Conservation (phyloP, 1,140 invertebrate genomes). For the Rhopalosiphum padi region DNA sequence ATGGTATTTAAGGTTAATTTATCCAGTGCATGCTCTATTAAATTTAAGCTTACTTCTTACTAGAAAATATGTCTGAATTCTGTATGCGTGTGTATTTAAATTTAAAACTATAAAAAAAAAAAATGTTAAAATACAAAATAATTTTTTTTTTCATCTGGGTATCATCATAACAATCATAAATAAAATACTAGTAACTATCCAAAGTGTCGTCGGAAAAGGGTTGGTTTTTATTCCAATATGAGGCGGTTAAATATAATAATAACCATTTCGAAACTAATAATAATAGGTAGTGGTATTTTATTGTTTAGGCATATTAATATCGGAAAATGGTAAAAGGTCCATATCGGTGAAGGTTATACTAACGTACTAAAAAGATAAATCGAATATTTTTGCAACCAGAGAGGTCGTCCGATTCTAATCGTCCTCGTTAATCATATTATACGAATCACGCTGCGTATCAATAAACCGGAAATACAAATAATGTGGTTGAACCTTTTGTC, state of each 20-base stretch:
- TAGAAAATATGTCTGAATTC: no score
- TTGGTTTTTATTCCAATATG: background rate
- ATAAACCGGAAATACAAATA: slow-evolving; percentile 40
- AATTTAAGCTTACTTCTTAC: no score
- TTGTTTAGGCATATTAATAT: background rate
- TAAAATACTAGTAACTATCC: background rate
- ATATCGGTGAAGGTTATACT: background rate
- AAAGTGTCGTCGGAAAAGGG: background rate
- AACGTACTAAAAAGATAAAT: slow-evolving; percentile 17
- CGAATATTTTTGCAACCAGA: background rate
- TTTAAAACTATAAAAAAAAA: no score
- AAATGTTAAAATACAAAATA: background rate
- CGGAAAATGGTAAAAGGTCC: background rate
- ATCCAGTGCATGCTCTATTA: no score
- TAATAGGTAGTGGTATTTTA: background rate
- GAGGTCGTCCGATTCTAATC: background rate
- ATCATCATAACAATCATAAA: background rate
- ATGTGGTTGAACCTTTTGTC: background rate
- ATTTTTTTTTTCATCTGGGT: background rate
- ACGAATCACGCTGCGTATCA: background rate
- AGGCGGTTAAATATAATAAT: background rate
- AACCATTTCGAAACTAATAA: background rate
- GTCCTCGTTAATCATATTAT: slow-evolving; percentile 38
- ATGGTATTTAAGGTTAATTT: no score
- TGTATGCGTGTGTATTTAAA: no score